A percentile compares a stretch with the other conserved stretches of the same genome.
phyloP scores from a whole-genome alignment of 2,888 invertebrate genomes.

The Tiliacea aurago region DNA sequence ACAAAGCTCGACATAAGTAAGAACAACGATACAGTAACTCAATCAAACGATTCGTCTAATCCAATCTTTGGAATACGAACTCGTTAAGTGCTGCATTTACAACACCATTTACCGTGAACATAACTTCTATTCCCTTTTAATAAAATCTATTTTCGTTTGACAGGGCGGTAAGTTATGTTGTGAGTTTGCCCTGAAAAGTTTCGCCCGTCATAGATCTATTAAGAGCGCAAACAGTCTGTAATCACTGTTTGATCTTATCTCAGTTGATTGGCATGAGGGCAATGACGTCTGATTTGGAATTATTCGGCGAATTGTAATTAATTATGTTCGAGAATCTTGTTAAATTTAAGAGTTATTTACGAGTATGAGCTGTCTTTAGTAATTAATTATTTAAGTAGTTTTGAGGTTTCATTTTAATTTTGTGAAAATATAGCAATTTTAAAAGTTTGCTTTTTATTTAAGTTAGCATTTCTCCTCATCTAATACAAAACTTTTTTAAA shows the following conservation, averaged over 20 bases:
- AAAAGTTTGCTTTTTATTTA: background rate
- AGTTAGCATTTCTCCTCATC: background rate
- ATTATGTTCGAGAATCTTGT: conserved; percentile 26
- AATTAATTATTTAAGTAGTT: background rate
- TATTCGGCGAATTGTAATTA: conserved; percentile 27
- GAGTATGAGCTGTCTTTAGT: background rate
- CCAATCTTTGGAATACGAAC: conserved; percentile 46
- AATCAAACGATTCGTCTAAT: conserved; percentile 53
- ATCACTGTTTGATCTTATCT: conserved; percentile 62
- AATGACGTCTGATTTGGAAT: conserved; percentile 15
- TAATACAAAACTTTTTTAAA: background rate
- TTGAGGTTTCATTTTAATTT: conserved; percentile 6
- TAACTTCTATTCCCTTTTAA: background rate
- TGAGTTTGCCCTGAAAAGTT: conserved; percentile 52
- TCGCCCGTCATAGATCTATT: conserved; percentile 60
- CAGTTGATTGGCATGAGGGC: conserved; percentile 45
- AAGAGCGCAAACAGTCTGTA: conserved; percentile 59
- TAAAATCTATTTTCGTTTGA: conserved; percentile 31
- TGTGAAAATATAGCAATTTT: background rate
- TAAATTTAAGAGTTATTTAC: conserved; percentile 9
- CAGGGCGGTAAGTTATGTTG: background rate
- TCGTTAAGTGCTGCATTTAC: conserved; percentile 28
- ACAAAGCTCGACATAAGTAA: conserved; percentile 6
- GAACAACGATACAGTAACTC: conserved; percentile 40
- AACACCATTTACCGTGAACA: background rate